Evolutionary conservation across 1,140 invertebrate genomes (phyloP).

Genomic region (Drosophila kikkawai): DNA sequence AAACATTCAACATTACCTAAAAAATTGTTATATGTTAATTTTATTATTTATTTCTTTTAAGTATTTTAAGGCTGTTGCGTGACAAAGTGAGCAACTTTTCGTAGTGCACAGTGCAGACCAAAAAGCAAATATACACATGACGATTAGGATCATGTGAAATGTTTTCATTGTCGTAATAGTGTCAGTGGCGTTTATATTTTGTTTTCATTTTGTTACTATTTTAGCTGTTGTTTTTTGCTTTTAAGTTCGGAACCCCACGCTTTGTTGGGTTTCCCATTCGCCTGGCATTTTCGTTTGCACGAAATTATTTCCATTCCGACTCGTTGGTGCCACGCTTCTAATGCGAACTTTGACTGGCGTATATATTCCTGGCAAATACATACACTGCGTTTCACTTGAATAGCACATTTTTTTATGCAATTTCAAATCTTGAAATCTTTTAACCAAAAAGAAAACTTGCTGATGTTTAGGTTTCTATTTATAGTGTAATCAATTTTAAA

Average conservation of each 20-base stretch:
- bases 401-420: no score
- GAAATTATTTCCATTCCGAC: constrained; percentile 48
- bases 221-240: constrained; percentile 8
- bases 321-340: constrained; percentile 31
- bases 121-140: constrained; percentile 9
- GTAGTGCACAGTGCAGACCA: constrained; percentile 1
- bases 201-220: constrained; percentile 20
- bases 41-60: background rate
- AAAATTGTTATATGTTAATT: background rate
- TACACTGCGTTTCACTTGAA: no score
- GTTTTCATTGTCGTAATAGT: constrained; percentile 32
- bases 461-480: no score
- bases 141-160: constrained; percentile 49
- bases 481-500: no score
- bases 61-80: background rate
- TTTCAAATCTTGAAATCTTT: no score
- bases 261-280: constrained; percentile 29
- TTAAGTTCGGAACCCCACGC: constrained; percentile 17
- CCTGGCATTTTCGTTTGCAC: constrained; percentile 35
- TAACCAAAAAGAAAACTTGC: no score
- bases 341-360: constrained; percentile 75
- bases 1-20: background rate
- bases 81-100: constrained; percentile 1
- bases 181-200: constrained; percentile 33
- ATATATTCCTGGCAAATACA: constrained; percentile 7